These are phyloP conservation scores for Nymphalis io DNA, from an alignment of 1,140 invertebrate species.

Conservation along the genomic window DNA sequence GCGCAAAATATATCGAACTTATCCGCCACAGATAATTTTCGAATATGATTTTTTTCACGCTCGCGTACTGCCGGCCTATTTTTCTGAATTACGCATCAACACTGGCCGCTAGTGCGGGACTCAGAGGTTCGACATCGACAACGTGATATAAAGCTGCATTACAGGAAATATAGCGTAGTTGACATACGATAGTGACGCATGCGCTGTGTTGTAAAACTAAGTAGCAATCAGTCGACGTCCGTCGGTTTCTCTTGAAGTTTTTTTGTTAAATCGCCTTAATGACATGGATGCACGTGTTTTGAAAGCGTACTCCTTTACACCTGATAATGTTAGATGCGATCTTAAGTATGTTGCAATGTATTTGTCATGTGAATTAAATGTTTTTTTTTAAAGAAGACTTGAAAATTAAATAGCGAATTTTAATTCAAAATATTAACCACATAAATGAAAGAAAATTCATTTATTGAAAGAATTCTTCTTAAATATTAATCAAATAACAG, in stretches of 20 bases:
- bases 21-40: constrained; percentile 51
- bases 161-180: constrained; percentile 41
- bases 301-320: constrained; percentile 13
- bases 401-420: no score
- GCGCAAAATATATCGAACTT: constrained; percentile 49
- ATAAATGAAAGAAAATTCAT: no score
- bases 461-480: no score
- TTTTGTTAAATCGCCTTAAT: constrained; percentile 21
- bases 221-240: constrained; percentile 11
- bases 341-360: not conserved
- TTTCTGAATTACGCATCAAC: constrained; percentile 52
- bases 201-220: constrained; percentile 12
- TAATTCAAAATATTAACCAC: no score
- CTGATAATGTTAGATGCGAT: constrained; percentile 4
- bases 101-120: constrained; percentile 46
- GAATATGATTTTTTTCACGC: constrained; percentile 50
- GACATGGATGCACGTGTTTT: constrained; percentile 19
- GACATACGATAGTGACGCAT: constrained; percentile 37
- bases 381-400: no score
- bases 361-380: not conserved
- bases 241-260: constrained; percentile 17
- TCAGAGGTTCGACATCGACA: constrained; percentile 26
- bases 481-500: no score
- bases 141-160: constrained; percentile 44
- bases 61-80: constrained; percentile 57